Base-by-base conservation (phyloP, 30 jellyfish, hydroid and myxozoan genomes). In the Chrysaora quinquecirrha region DNA sequence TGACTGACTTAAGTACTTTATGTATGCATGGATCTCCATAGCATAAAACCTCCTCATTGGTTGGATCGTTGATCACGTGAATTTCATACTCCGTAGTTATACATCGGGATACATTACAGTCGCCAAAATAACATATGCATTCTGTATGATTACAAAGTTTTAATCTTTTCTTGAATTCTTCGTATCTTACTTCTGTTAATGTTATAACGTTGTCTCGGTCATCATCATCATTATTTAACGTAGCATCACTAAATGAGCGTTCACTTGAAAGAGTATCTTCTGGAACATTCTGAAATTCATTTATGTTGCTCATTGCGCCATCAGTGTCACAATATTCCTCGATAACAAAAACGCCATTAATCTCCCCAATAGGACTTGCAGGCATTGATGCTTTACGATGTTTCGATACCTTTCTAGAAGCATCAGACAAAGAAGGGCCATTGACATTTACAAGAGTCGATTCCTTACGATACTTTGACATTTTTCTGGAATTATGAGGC, bases 1-100 rank as follows among this genome's bases (percentile, higher is more conserved):
- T 80, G 64, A 80, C 27, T 29, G 90, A 64, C 71, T 61, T 68
- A 2, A 80, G 76, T 30, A 80, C 77, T 48, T 48, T 80, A 18
- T 66, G 34, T 66, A 80, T 80, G 76, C 90, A 80, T n/a, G 90
- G 83, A 29, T 24, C 32, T 34, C 80, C 89, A 29, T 11, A 78
- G 14, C 23, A 24, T 38, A 1, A 11, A 1, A 28, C 61, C 3
- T 80, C 83, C n/a, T 65, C 49, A 29, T 16, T 63, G 1, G 83
- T 16, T 21, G 75, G 83, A 32, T 49, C 54, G 18, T n/a, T 16
- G 25, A 49, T 67, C 76, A 80, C 76, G 83, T 80, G 90, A 20
- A 80, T 65, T 4, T 65, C 64, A 46, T 80, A 80, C 65, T 66
- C 12, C 3, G 90, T 9, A 16, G 31, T 28, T 46, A 80, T 80